Conservation (phyloP, 2,797 vertebrate species). For the Clarias laeviceps region DNA sequence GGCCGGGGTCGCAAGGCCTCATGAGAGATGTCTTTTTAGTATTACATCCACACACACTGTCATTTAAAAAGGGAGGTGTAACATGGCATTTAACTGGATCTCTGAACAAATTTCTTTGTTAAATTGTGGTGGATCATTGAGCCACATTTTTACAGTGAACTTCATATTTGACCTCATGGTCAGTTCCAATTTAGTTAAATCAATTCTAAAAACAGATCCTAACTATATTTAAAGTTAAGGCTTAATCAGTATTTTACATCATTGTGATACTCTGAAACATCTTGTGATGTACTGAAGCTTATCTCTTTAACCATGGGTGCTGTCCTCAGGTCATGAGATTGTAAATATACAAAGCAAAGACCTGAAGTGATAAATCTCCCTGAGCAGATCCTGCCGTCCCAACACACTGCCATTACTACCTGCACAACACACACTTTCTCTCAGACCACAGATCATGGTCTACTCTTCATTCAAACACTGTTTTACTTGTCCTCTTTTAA, state of each 20-base stretch:
- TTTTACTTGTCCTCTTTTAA: slow-evolving; percentile 47
- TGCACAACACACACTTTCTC: slow-evolving; percentile 52
- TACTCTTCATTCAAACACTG: slow-evolving; percentile 44
- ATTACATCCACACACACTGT: slow-evolving; percentile 25
- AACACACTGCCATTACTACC: slow-evolving; percentile 56
- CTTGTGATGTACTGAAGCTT: slow-evolving; percentile 62
- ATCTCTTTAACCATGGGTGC: slow-evolving; percentile 77
- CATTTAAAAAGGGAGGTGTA: slow-evolving; percentile 39
- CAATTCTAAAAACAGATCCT: not conserved
- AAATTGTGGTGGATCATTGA: slow-evolving; percentile 50
- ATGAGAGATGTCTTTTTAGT: slow-evolving; percentile 23
- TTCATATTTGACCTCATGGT: slow-evolving; percentile 33
- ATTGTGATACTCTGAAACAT: not conserved
- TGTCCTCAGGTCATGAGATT: slow-evolving; percentile 93
- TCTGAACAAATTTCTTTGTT: slow-evolving; percentile 45
- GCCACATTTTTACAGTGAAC: slow-evolving; percentile 28
- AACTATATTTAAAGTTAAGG: not conserved
- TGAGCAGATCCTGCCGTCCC: slow-evolving; percentile 59
- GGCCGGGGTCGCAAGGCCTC: slow-evolving; percentile 13
- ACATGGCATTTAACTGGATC: slow-evolving; percentile 49
- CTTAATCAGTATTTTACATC: not conserved
- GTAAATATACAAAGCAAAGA: slow-evolving; percentile 92
- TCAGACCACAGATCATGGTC: slow-evolving; percentile 39
- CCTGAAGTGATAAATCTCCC: slow-evolving; percentile 87
- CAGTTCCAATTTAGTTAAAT: slow-evolving; percentile 8